phyloP scores from a whole-genome alignment of 2,113 vertebrate species.

The Nycticorax nycticorax region DNA sequence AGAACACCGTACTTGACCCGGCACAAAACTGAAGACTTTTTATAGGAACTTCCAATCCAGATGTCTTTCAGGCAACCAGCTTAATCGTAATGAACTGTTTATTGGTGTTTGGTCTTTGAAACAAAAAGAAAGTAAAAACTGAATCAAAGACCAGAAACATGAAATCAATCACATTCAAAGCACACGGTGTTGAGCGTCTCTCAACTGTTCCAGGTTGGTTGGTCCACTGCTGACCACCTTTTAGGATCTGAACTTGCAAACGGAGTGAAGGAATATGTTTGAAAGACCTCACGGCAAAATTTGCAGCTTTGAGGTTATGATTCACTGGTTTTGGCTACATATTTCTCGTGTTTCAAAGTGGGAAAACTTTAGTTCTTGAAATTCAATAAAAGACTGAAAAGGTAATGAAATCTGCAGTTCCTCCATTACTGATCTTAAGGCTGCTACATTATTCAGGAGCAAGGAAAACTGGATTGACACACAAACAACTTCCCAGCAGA shows the following conservation, averaged over 20 bases:
- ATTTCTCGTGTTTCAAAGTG: background rate
- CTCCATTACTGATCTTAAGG: background rate
- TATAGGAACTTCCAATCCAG: background rate
- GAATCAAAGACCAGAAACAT: background rate
- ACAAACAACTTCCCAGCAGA: background rate
- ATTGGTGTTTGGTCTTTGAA: background rate
- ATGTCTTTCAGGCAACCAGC: background rate
- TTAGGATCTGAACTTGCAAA: slow-evolving; percentile 21
- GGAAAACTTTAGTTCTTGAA: slow-evolving; percentile 7
- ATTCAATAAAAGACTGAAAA: background rate
- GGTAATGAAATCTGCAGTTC: background rate
- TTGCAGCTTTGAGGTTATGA: background rate
- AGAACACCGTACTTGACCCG: background rate
- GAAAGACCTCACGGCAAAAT: background rate
- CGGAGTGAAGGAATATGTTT: background rate
- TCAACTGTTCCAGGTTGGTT: background rate
- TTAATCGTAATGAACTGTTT: background rate
- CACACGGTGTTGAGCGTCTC: background rate
- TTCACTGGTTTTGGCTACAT: background rate
- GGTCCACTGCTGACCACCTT: background rate
- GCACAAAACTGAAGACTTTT: background rate
- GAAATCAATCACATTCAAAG: background rate
- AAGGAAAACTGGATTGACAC: background rate
- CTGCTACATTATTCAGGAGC: background rate
- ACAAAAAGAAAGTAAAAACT: background rate